Evolutionary conservation across 2,113 vertebrate genomes (phyloP).

Genomic region (Promerops cafer): DNA sequence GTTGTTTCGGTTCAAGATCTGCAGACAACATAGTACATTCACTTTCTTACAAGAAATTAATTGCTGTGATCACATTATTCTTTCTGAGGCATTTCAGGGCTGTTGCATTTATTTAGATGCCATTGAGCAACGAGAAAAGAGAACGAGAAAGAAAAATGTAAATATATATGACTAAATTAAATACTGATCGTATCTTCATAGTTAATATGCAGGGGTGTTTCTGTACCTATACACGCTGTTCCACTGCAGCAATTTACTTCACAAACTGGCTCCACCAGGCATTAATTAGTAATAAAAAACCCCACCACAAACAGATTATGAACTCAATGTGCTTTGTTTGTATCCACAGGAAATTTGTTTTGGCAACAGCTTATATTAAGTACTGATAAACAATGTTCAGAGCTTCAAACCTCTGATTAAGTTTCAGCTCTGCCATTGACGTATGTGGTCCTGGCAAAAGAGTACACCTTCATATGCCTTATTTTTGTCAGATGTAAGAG

Average conservation of each 20-base stretch:
- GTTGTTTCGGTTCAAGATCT: not conserved
- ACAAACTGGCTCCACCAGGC: not conserved
- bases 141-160: conserved; percentile 63
- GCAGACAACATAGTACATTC: conserved; percentile 44
- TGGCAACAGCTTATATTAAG: not conserved
- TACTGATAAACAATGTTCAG: conserved; percentile 18
- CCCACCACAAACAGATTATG: not conserved
- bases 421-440: not conserved
- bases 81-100: conserved; percentile 55
- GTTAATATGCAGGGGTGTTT: conserved; percentile 36
- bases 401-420: not conserved
- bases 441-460: not conserved
- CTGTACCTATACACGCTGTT: not conserved
- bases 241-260: conserved; percentile 31
- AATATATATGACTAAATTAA: conserved; percentile 63
- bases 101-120: conserved; percentile 50
- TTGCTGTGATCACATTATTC: conserved; percentile 60
- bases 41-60: conserved; percentile 47
- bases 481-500: not conserved
- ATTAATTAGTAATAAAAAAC: conserved; percentile 16
- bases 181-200: conserved; percentile 39
- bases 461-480: not conserved
- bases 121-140: conserved; percentile 6
- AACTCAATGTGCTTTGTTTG: conserved; percentile 13
- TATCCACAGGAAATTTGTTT: conserved; percentile 10